Conservation (phyloP, 1,140 invertebrate species). For the Mamestra configurata region DNA sequence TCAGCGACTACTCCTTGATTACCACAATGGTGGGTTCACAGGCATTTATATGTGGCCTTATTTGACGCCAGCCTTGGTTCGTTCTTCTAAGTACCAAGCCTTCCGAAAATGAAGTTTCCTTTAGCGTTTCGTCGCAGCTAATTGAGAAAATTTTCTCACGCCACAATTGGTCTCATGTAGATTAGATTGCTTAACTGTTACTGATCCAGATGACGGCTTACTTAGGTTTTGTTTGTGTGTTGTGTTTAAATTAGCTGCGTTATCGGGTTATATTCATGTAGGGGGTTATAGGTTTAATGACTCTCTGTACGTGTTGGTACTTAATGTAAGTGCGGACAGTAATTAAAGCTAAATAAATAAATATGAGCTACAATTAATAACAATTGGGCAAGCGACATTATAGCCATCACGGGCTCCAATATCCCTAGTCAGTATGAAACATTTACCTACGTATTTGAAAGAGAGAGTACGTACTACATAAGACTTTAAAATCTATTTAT, state of each 20-base stretch:
- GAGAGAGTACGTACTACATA: too few relatives aligned
- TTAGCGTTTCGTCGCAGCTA: constrained; percentile 57
- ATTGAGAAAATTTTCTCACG: constrained; percentile 86
- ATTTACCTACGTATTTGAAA: too few relatives aligned
- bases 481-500: too few relatives aligned
- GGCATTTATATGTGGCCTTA: constrained; percentile 84
- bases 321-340: too few relatives aligned
- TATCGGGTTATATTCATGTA: too few relatives aligned
- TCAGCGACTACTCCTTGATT: constrained; percentile 71
- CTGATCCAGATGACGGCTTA: constrained; percentile 20
- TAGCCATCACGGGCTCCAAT: too few relatives aligned
- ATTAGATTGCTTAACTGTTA: constrained; percentile 14
- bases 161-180: constrained; percentile 60
- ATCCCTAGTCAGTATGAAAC: too few relatives aligned
- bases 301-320: too few relatives aligned
- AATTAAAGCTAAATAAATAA: too few relatives aligned
- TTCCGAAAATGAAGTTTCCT: constrained; percentile 83
- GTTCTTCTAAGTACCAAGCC: constrained; percentile 50
- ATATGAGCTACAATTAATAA: too few relatives aligned
- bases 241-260: not conserved
- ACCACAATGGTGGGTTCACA: constrained; percentile 75
- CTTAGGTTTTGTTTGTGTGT: constrained; percentile 21
- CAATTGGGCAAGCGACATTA: too few relatives aligned
- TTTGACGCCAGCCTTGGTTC: constrained; percentile 75
- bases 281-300: too few relatives aligned